Percentiles rank a stretch among this genome's conserved stretches.
phyloP scores from a whole-genome alignment of 2,797 vertebrate species.

The Parotocinclus haroldoi region DNA sequence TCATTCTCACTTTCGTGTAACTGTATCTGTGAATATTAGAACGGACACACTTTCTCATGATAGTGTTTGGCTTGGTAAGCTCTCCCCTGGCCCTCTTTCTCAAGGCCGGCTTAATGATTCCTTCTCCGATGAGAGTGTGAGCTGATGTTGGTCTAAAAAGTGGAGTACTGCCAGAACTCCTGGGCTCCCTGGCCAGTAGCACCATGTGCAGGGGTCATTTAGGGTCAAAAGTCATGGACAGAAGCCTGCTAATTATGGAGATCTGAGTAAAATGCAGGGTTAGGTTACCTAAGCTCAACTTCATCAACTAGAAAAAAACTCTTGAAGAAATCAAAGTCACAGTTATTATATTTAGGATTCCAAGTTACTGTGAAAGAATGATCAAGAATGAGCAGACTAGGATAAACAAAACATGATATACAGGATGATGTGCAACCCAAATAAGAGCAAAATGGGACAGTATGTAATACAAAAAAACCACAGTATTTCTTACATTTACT shows the following conservation, averaged over 20 bases:
- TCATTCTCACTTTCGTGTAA: conserved; percentile 58
- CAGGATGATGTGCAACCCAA: too few species aligned
- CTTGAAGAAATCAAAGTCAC: background rate
- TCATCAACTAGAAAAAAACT: background rate
- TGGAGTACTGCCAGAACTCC: conserved; percentile 14
- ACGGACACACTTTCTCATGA: conserved; percentile 48
- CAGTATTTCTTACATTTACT: too few species aligned
- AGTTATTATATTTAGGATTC: background rate
- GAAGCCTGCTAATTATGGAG: conserved; percentile 76
- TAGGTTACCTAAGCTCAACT: conserved; percentile 70
- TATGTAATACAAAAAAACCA: too few species aligned
- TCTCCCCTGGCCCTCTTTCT: conserved; percentile 59
- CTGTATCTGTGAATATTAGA: conserved; percentile 56
- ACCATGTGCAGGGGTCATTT: conserved; percentile 73
- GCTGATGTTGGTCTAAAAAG: conserved; percentile 35
- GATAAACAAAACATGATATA: too few species aligned
- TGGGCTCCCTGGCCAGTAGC: conserved; percentile 56
- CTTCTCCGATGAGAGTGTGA: conserved; percentile 52
- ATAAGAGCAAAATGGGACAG: too few species aligned
- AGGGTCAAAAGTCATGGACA: conserved; percentile 71
- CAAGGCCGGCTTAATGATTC: conserved; percentile 54
- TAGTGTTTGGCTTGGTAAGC: conserved; percentile 49
- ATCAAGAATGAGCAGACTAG: too few species aligned
- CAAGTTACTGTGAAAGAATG: background rate
- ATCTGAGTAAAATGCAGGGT: conserved; percentile 75